Conservation (phyloP, 2,888 invertebrate species). For the Frankliniella fusca region DNA sequence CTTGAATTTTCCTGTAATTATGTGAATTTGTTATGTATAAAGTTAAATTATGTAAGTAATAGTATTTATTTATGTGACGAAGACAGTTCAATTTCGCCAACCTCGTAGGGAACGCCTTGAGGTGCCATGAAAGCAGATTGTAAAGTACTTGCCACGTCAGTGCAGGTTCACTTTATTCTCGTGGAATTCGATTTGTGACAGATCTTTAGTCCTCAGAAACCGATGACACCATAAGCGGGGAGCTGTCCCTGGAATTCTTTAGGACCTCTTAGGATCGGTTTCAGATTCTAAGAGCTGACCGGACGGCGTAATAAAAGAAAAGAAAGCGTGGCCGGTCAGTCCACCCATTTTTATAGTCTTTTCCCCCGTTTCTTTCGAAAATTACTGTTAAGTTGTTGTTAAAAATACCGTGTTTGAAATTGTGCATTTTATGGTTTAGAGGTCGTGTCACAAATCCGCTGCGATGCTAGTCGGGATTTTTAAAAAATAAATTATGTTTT, state of each 20-base stretch:
- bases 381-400: not conserved
- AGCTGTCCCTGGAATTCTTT: not conserved
- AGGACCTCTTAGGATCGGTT: conserved; percentile 16
- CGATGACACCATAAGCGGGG: conserved; percentile 12
- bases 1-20: not conserved
- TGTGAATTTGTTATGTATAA: not conserved
- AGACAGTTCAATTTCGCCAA: not conserved
- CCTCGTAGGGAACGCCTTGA: not conserved
- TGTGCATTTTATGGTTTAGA: not conserved
- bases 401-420: not conserved
- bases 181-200: conserved; percentile 7
- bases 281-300: conserved; percentile 7
- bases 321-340: not conserved
- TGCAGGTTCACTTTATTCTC: not conserved
- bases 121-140: not conserved
- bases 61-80: conserved; percentile 25
- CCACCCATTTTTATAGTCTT: not conserved
- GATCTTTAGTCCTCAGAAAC: not conserved
- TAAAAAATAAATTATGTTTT: not conserved
- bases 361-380: too few species aligned
- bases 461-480: conserved; percentile 1
- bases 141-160: not conserved
- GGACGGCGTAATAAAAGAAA: conserved; percentile 1
- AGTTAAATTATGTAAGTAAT: not conserved
- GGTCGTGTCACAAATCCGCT: not conserved